Evolutionary conservation across 2,113 vertebrate species (phyloP).

Genomic region (Urocynchramus pylzowi): DNA sequence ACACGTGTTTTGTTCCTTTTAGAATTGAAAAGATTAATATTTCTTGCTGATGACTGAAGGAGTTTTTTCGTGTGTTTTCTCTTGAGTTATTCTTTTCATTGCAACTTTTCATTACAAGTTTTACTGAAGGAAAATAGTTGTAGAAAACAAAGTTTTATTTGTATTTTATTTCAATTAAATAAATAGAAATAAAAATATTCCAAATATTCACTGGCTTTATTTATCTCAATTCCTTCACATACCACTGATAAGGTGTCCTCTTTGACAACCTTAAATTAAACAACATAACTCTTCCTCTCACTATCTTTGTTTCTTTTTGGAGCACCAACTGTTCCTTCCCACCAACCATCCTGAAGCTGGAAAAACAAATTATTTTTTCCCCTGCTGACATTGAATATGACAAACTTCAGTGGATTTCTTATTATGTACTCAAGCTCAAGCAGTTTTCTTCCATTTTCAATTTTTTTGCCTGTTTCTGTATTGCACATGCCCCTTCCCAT

Average conservation of each 20-base stretch:
- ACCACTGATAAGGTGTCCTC: not conserved
- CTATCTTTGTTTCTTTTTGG: not conserved
- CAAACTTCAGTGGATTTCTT: not conserved
- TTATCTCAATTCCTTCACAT: not conserved
- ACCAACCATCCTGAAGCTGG: not conserved
- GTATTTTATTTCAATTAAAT: not conserved
- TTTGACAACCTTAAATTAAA: not conserved
- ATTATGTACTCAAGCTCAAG: not conserved
- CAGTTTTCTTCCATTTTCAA: not conserved
- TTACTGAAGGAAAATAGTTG: not conserved
- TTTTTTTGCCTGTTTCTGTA: not conserved
- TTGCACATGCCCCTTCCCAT: not conserved
- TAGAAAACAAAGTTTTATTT: not conserved
- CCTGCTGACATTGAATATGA: not conserved
- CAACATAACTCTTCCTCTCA: not conserved
- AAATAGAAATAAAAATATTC: not conserved
- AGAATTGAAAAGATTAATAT: not conserved
- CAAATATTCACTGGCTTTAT: not conserved
- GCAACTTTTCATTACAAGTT: not conserved
- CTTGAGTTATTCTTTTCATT: not conserved
- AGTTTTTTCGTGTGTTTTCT: rapidly evolving
- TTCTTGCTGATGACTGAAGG: not conserved
- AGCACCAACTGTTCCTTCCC: not conserved
- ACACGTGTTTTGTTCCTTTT: not conserved
- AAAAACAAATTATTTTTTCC: not conserved